Percentiles rank a stretch among this genome's conserved stretches.
phyloP scores from a whole-genome alignment of 2,797 vertebrate genomes.

The Hydrophis major region DNA sequence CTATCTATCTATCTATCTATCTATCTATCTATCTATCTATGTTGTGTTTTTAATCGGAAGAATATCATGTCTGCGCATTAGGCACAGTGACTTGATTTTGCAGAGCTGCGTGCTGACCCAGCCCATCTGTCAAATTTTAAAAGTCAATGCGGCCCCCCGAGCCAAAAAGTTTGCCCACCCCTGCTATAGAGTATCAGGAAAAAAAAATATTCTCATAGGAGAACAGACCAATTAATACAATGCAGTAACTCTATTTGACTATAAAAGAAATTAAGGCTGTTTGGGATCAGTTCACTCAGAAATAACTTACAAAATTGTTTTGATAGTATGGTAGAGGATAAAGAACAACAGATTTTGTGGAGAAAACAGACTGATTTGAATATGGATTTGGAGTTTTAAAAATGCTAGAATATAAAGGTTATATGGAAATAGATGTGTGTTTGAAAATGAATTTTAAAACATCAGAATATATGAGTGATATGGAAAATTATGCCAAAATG shows the following conservation, averaged over 20 bases:
- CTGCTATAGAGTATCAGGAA: neutral
- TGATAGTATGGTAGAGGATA: neutral
- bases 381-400: neutral
- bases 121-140: too few relatives aligned
- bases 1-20: too few relatives aligned
- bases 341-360: neutral
- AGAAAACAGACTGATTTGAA: neutral
- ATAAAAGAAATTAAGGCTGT: neutral
- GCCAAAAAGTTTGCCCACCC: too few relatives aligned
- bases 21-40: too few relatives aligned
- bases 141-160: too few relatives aligned
- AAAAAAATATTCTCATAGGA: neutral
- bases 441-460: neutral
- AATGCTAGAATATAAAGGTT: neutral
- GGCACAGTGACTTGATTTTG: too few relatives aligned
- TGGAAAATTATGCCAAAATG: neutral
- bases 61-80: too few relatives aligned
- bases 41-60: too few relatives aligned
- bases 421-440: neutral
- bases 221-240: neutral
- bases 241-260: neutral
- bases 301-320: neutral
- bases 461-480: neutral
- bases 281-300: neutral
- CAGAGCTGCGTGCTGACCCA: too few relatives aligned